Percentiles rank a stretch among this genome's conserved stretches.
phyloP scores from a whole-genome alignment of 2,888 invertebrate genomes.

The Sarcophaga variegata region DNA sequence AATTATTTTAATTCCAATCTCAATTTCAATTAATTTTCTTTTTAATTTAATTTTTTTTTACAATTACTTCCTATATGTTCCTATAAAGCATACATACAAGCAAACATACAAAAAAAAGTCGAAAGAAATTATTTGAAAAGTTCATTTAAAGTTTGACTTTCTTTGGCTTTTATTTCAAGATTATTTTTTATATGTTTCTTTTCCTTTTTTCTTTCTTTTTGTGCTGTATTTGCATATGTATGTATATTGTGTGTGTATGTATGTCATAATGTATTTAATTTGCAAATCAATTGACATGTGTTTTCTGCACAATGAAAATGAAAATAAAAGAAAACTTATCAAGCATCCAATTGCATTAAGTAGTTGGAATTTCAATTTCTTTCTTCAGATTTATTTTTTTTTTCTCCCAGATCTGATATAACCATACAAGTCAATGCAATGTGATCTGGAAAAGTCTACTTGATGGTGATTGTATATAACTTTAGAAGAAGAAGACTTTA shows the following conservation, averaged over 20 bases:
- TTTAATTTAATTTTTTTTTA: too few relatives aligned
- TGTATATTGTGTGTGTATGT: neutral
- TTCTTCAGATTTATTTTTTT: neutral
- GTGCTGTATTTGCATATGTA: neutral
- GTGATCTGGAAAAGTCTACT: too few relatives aligned
- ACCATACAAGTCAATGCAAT: too few relatives aligned
- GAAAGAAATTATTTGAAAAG: too few relatives aligned
- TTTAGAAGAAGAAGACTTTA: too few relatives aligned
- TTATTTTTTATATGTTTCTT: neutral
- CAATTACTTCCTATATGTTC: too few relatives aligned
- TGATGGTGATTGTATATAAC: too few relatives aligned
- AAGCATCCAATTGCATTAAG: slow-evolving; percentile 24
- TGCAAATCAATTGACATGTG: slow-evolving; percentile 55
- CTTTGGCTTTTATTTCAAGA: neutral
- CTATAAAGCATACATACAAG: too few relatives aligned
- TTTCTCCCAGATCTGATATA: neutral
- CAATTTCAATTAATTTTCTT: too few relatives aligned
- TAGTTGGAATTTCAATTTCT: slow-evolving; percentile 43
- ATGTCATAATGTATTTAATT: slow-evolving; percentile 17
- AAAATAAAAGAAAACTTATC: neutral
- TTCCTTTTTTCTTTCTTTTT: neutral
- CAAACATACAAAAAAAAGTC: too few relatives aligned
- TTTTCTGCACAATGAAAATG: slow-evolving; percentile 6
- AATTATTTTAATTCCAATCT: too few relatives aligned
- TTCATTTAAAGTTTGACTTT: slow-evolving; percentile 10